Base-by-base conservation (phyloP, 2,888 invertebrate species). In the Adineta ricciae region DNA sequence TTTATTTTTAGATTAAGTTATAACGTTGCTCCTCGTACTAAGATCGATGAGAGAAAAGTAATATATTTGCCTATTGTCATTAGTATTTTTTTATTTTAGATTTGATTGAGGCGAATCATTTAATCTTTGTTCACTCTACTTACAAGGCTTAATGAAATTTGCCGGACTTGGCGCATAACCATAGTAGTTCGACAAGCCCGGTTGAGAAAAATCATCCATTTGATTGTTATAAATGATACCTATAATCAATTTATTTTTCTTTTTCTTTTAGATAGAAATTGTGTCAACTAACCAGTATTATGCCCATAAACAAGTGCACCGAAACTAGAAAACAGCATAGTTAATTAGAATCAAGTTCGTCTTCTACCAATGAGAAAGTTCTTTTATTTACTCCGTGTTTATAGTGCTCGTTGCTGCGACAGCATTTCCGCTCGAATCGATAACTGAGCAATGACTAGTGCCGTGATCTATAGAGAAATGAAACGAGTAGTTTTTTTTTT, bases 201-300 rank as follows among this genome's bases (percentile, higher is more conserved):
- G 85, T 21, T 83, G 83, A 38, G 87, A 88, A 90, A 97, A 98
- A 89, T 96, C 96, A 88, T 95, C 95, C 95, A 96, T 96, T 89
- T 94, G 94, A 88, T 95, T 93, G 90, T 96, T 96, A 90, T 95
- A 94, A n/a, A 97, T 92, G 38, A 98, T 94, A 0, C 97, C 97
- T n/a, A 97, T 14, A 90, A 89, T 2, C n/a, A n/a, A 56, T 14
- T n/a, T 9, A 1, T 8, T 11, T 46, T 46, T 8, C 8, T 46
- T 32, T 3, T 64, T 46, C 5, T 4, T 3, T 27, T 93, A 94
- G 88, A 41, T 73, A 46, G 5, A 8, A 5, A 8, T 8, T 8
- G 11, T 46, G 11, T 46, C 46, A 36, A 78, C 41, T 41, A 24
- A 78, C 96, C 97, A 16, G 90, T 90, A 36, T 87, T 85, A n/a